Evolutionary conservation across 2,888 invertebrate genomes (phyloP).

Genomic region (Lagria hirta): DNA sequence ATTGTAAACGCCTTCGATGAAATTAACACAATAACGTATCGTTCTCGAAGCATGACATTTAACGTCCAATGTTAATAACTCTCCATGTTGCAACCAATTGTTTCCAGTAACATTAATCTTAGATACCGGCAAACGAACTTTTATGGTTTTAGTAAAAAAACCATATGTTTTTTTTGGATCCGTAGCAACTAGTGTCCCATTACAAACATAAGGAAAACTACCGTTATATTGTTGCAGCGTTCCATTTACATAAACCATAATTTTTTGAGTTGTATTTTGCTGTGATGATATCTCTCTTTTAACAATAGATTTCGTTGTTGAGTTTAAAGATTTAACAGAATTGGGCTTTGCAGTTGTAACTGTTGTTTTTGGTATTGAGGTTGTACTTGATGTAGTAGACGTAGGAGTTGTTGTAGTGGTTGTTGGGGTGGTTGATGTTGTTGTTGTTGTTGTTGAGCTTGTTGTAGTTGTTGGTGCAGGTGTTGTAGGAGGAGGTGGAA

Average conservation of each 20-base stretch:
- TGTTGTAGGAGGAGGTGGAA: conserved; percentile 52
- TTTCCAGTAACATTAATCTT: conserved; percentile 71
- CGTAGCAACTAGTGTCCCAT: conserved; percentile 63
- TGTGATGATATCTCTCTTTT: conserved; percentile 27
- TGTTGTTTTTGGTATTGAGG: conserved; percentile 28
- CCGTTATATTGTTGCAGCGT: conserved; percentile 42
- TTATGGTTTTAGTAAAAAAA: conserved; percentile 66
- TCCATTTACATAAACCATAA: conserved; percentile 45
- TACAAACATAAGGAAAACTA: conserved; percentile 60
- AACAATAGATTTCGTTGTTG: conserved; percentile 23
- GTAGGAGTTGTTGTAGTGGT: conserved; percentile 21
- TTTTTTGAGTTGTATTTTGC: conserved; percentile 10
- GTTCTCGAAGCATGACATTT: conserved; percentile 76
- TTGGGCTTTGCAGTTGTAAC: conserved; percentile 31
- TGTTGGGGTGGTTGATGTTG: conserved; percentile 25
- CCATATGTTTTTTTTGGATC: conserved; percentile 72
- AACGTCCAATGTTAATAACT: conserved; percentile 69
- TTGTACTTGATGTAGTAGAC: conserved; percentile 14
- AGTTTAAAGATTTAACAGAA: too few species aligned
- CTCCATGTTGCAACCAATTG: conserved; percentile 82
- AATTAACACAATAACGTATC: conserved; percentile 69
- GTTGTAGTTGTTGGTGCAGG: conserved; percentile 47
- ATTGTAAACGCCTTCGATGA: conserved; percentile 67
- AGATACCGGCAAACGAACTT: conserved; percentile 68
- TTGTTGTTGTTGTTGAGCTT: conserved; percentile 26